phyloP scores from a whole-genome alignment of 2,113 vertebrate genomes.

The Mionectes macconnelli region DNA sequence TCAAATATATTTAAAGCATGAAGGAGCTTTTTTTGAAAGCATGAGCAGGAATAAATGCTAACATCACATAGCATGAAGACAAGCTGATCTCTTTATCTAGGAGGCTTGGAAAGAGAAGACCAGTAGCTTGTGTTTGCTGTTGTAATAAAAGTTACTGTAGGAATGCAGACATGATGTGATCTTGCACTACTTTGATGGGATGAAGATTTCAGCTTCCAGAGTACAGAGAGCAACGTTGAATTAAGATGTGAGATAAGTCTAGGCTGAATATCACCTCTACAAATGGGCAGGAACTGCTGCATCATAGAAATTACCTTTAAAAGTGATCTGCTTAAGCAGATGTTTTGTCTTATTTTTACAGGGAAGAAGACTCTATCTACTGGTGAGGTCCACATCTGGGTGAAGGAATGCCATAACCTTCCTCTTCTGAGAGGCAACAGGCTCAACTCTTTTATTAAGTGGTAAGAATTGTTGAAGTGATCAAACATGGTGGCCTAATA shows the following conservation, averaged over 20 bases:
- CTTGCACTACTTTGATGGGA: background rate
- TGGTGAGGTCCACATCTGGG: constrained; percentile 93
- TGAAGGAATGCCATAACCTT: constrained; percentile 90
- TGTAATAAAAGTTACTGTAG: background rate
- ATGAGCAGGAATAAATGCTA: background rate
- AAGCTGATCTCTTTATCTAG: background rate
- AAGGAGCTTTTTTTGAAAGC: background rate
- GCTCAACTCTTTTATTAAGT: constrained; percentile 93
- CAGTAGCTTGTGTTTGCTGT: background rate
- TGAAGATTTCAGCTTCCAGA: background rate
- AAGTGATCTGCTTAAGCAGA: background rate
- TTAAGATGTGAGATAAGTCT: background rate
- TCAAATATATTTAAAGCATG: background rate
- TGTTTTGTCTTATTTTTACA: constrained; percentile 9
- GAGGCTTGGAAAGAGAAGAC: background rate
- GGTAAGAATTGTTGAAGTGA: constrained; percentile 71
- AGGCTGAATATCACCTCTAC: background rate
- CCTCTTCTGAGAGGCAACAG: constrained; percentile 76
- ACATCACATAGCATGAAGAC: background rate
- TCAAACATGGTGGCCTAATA: background rate
- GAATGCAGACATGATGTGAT: background rate
- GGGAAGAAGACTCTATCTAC: constrained; percentile 76
- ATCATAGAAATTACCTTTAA: background rate
- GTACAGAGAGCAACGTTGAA: background rate
- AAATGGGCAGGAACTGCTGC: background rate